Conservation (phyloP, 2,797 vertebrate genomes). For the Clarias fuscus region DNA sequence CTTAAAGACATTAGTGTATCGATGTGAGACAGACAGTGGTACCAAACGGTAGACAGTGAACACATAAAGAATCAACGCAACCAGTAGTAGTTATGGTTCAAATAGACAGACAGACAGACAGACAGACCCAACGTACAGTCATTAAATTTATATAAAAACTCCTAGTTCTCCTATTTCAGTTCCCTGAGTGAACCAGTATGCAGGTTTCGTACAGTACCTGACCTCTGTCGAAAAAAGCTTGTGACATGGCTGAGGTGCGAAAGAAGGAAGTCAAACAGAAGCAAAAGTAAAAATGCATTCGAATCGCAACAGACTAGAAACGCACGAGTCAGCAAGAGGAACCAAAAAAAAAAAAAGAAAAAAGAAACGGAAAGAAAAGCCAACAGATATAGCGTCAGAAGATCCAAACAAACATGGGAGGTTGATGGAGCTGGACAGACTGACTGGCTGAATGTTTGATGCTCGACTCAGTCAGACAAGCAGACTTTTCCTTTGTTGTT, state of each 20-base stretch:
- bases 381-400: constrained; percentile 75
- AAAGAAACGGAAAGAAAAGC: constrained; percentile 67
- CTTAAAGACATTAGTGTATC: constrained; percentile 11
- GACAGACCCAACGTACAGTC: constrained; percentile 44
- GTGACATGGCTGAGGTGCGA: constrained; percentile 34
- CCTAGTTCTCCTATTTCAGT: constrained; percentile 68
- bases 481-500: constrained; percentile 60
- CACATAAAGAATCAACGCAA: constrained; percentile 65
- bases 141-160: constrained; percentile 13
- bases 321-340: constrained; percentile 33
- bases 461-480: constrained; percentile 81
- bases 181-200: background rate
- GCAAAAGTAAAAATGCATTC: constrained; percentile 99
- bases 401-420: constrained; percentile 81
- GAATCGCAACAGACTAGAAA: constrained; percentile 85
- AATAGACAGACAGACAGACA: constrained; percentile 66
- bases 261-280: constrained; percentile 82
- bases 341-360: constrained; percentile 61
- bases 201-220: constrained; percentile 27
- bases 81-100: constrained; percentile 37
- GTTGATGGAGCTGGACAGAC: constrained; percentile 73
- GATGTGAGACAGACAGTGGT: constrained; percentile 40
- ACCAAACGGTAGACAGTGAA: constrained; percentile 60
- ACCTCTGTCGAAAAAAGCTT: constrained; percentile 33
- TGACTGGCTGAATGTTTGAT: constrained; percentile 83